Conservation (phyloP, 2,113 vertebrate genomes). For the Balaenoptera acutorostrata region DNA sequence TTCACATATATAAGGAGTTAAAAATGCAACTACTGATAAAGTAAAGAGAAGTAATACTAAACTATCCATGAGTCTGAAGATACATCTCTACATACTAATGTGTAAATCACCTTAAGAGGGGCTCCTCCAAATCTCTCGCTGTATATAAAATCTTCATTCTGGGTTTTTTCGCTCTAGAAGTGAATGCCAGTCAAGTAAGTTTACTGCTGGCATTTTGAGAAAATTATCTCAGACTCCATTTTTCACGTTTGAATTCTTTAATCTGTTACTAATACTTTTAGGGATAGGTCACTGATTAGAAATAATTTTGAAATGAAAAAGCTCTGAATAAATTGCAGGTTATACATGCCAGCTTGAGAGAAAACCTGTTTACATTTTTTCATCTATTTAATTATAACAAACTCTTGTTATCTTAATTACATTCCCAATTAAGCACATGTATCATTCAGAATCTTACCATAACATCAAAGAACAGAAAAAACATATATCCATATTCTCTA, state of each 20-base stretch:
- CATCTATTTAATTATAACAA: slow-evolving; percentile 27
- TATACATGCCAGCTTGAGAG: background rate
- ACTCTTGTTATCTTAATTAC: slow-evolving; percentile 47
- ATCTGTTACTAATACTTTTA: slow-evolving; percentile 28
- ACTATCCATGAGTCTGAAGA: background rate
- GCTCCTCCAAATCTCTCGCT: background rate
- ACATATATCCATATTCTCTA: background rate
- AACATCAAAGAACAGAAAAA: background rate
- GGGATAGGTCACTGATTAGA: slow-evolving; percentile 35
- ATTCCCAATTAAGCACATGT: slow-evolving; percentile 27
- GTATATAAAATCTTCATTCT: background rate
- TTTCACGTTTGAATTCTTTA: slow-evolving; percentile 40
- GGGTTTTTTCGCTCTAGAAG: background rate
- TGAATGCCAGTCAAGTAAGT: background rate
- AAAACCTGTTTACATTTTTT: slow-evolving; percentile 53
- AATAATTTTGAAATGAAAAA: slow-evolving; percentile 44
- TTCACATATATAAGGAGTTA: background rate
- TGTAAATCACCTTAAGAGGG: background rate
- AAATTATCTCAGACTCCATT: background rate
- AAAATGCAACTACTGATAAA: background rate
- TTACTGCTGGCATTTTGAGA: slow-evolving; percentile 8
- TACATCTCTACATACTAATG: background rate
- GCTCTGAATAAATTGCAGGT: background rate
- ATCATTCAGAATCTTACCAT: background rate
- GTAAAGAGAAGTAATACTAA: background rate